Percentiles rank a stretch among this genome's conserved stretches.
Evolutionary conservation across 2,888 invertebrate genomes (phyloP).

Genomic region (Altica lythri): DNA sequence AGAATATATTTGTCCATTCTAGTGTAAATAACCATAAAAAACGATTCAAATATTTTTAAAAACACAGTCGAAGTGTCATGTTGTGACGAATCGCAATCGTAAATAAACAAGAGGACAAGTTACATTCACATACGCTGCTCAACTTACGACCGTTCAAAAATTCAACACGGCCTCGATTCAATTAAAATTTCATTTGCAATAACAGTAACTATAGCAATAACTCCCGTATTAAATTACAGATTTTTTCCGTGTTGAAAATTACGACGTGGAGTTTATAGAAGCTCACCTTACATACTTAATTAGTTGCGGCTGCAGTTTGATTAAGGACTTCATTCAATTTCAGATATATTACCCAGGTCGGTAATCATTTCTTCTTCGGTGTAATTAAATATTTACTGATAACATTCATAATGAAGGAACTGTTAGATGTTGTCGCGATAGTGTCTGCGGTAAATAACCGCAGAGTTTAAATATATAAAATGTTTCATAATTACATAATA

Average conservation of each 20-base stretch:
- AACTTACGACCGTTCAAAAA: slow-evolving; percentile 14
- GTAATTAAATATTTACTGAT: slow-evolving; percentile 19
- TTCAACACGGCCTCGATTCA: slow-evolving; percentile 13
- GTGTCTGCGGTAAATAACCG: slow-evolving; percentile 8
- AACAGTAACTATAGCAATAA: slow-evolving; percentile 15
- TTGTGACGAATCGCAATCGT: slow-evolving; percentile 8
- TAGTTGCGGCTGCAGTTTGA: slow-evolving; percentile 13
- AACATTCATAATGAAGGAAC: slow-evolving; percentile 10
- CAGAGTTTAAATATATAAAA: no score
- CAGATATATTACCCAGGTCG: slow-evolving; percentile 10
- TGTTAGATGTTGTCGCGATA: slow-evolving; percentile 6
- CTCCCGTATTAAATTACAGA: slow-evolving; percentile 14
- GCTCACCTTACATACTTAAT: slow-evolving; percentile 21
- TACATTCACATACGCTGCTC: not conserved
- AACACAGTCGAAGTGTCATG: not conserved
- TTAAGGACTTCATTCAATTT: slow-evolving; percentile 17
- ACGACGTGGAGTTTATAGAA: slow-evolving; percentile 11
- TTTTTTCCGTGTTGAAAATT: slow-evolving; percentile 7
- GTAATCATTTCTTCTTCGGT: slow-evolving; percentile 16
- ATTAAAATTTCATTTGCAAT: slow-evolving; percentile 17
- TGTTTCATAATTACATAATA: no score
- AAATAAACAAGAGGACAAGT: slow-evolving; percentile 1
- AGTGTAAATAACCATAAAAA: no score
- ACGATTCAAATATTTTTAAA: no score
- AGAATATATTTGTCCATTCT: no score